These are phyloP conservation scores for Hydrolagus colliei DNA, from an alignment of 2,797 vertebrate species.

Conservation along the genomic window DNA sequence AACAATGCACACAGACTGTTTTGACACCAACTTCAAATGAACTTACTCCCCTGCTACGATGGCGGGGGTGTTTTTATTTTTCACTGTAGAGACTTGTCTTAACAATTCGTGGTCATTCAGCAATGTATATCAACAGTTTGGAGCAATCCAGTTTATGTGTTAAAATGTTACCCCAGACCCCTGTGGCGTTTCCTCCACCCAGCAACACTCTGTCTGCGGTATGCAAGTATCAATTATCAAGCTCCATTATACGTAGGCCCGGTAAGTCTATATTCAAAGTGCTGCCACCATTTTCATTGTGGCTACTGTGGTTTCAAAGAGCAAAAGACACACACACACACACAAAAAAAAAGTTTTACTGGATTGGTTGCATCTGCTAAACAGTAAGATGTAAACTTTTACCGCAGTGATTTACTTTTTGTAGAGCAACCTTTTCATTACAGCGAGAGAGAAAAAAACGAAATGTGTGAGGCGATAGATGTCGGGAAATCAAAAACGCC, in stretches of 20 bases:
- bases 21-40: too few species aligned
- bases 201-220: not conserved
- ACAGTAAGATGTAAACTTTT: not conserved
- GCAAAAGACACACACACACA: too few species aligned
- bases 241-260: not conserved
- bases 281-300: not conserved
- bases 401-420: not conserved
- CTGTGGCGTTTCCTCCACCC: not conserved
- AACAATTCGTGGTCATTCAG: not conserved
- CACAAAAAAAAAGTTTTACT: not conserved
- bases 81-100: not conserved
- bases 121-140: not conserved
- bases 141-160: not conserved
- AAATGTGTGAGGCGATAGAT: not conserved
- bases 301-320: too few species aligned
- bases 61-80: too few species aligned
- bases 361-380: not conserved
- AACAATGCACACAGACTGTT: too few species aligned
- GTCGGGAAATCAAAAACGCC: not conserved
- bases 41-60: too few species aligned
- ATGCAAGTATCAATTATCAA: not conserved
- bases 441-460: not conserved
- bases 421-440: not conserved
- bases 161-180: slow-evolving; percentile 5
- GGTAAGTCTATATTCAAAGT: not conserved